phyloP scores from a whole-genome alignment of 2,888 invertebrate species.

The Saturnia pavonia region DNA sequence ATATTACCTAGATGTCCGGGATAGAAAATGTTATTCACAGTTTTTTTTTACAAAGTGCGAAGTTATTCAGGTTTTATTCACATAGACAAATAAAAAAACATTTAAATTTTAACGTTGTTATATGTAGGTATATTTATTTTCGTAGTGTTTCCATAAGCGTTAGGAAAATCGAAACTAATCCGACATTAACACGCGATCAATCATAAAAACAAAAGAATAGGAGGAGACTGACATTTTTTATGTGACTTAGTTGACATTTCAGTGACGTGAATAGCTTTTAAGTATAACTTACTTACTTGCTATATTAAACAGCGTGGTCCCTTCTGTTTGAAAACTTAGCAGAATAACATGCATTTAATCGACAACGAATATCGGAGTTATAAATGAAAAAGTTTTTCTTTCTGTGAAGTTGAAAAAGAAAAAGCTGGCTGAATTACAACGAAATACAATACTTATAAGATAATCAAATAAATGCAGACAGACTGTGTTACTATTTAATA shows the following conservation, averaged over 20 bases:
- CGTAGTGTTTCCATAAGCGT: background rate
- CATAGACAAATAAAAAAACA: background rate
- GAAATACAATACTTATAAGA: no score
- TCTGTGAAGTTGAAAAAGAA: no score
- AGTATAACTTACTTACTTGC: background rate
- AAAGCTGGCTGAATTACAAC: no score
- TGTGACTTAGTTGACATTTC: constrained; percentile 35
- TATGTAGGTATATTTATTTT: background rate
- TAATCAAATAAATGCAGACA: no score
- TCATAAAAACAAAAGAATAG: constrained; percentile 51
- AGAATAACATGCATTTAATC: background rate
- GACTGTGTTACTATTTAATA: background rate
- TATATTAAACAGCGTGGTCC: no score
- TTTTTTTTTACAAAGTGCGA: background rate
- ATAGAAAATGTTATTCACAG: background rate
- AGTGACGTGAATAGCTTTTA: constrained; percentile 26
- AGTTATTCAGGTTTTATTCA: background rate
- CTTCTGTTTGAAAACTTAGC: background rate
- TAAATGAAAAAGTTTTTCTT: no score
- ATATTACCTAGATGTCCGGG: background rate
- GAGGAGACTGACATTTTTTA: constrained; percentile 36
- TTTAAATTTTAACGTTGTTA: background rate
- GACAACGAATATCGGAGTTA: background rate
- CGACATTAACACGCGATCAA: constrained; percentile 58
- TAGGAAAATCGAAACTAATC: constrained; percentile 42